These are phyloP conservation scores for Allenopithecus nigroviridis DNA, from an alignment of 2,797 vertebrate genomes.

Conservation along the genomic window DNA sequence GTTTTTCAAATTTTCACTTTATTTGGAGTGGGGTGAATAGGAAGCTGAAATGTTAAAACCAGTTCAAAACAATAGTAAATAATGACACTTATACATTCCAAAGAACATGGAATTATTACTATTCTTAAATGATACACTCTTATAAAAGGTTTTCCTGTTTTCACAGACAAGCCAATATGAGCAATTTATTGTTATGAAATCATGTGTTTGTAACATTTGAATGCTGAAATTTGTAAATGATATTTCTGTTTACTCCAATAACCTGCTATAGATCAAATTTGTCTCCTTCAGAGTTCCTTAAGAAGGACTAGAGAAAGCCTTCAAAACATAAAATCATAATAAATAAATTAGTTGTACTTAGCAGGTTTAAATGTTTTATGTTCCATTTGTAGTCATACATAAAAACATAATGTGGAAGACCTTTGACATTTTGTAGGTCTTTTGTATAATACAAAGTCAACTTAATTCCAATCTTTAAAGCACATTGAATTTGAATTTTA, in stretches of 20 bases:
- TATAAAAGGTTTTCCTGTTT: constrained; percentile 23
- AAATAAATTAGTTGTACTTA: not conserved
- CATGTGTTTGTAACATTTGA: constrained; percentile 12
- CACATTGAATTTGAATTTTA: not conserved
- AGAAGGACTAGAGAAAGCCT: not conserved
- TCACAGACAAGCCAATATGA: not conserved
- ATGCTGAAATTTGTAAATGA: not conserved
- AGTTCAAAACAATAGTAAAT: constrained; percentile 30
- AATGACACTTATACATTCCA: not conserved
- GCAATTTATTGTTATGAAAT: constrained; percentile 31
- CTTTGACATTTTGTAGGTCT: not conserved
- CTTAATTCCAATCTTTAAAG: not conserved
- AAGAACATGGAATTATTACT: not conserved
- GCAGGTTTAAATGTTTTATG: constrained; percentile 25
- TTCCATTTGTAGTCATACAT: not conserved
- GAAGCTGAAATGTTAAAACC: not conserved
- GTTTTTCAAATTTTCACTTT: not conserved
- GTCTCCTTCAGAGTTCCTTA: not conserved
- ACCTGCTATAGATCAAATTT: not conserved
- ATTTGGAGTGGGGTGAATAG: not conserved
- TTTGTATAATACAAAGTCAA: not conserved
- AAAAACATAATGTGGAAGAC: not conserved
- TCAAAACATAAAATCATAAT: not conserved
- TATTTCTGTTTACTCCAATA: constrained; percentile 49
- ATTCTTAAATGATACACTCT: constrained; percentile 3